Evolutionary conservation across 2,888 invertebrate genomes (phyloP), one percentile per base, ranked within the genome.

Genomic region (Tipula helvola): DNA sequence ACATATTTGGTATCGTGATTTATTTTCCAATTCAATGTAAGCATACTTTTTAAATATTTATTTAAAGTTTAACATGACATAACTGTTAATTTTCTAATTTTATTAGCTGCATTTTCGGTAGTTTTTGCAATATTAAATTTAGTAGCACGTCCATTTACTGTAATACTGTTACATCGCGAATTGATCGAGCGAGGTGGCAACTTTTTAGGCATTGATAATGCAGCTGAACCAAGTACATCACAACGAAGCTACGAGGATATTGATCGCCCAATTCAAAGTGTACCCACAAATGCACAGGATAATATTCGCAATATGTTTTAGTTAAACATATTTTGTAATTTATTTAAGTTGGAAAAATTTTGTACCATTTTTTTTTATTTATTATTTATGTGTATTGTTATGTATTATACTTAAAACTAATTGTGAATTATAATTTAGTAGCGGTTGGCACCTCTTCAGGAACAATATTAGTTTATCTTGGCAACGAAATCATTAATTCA

Each of bases 201-300:
- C 47, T 86, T 88, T 28, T 87, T 90, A 42, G 90, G 89, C 86
- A 88, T 90, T 7, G 71, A 71, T 71, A 10, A 10, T 4, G 71
- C 28, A 18, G 28, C 71, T 13, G 90, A 89, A 0, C 89, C 91
- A 18, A 90, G 91, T 1, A 90, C 91, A 87, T 90, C 90, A 87
- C 91, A 91, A 88, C 89, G 91, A 83, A 91, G 90, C 88, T 91
- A 92, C 88, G 91, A 91, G 89, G 92, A 91, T 87, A 91, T 91
- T 57, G 91, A 91, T 88, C 89, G 91, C 85, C 90, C 91, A 47
- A 89, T 89, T 86, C 91, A 91, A 88, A 90, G 91, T 41, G 90
- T 91, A 87, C 91, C 91, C 41, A 90, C 90, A 86, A 88, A 88
- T 87, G 90, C 90, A 85, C 89, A 89, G 88, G 87, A 88, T 57